Evolutionary conservation across 2,113 vertebrate species (phyloP), one percentile per base, ranked within the genome.

Genomic region (Proteles cristata): DNA sequence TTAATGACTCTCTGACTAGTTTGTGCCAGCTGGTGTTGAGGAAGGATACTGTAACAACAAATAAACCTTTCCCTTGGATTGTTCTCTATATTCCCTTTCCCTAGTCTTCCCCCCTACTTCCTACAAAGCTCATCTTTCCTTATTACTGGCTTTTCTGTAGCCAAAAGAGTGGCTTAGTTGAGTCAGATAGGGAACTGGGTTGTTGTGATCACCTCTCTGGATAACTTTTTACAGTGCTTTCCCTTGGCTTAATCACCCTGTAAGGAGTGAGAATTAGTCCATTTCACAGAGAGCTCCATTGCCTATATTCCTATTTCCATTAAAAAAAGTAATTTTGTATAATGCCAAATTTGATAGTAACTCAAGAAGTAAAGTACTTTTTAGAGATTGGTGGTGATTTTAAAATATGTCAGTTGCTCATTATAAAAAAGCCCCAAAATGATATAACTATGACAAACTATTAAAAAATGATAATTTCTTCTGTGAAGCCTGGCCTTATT

Each of bases 291-390:
- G 45, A 35, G 28, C 71, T 53, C 19, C 21, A 50, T 23, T 85
- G 35, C n/a, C 28, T 86, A 9, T 79, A 43, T 61, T 48, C 74
- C 33, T 90, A 92, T 84, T 90, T 95, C 31, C 28, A 55, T 83
- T 79, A 74, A 80, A 63, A 50, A 50, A 79, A 85, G 8, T 84
- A 61, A 86, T 85, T 69, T 15, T 92, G 15, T 92, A 74, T 58
- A 90, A 66, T 68, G 45, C 12, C 82, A 43, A 79, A 25, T 82
- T 84, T 88, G n/a, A 21, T 69, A 58, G 61, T 90, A 81, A 74
- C 11, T 90, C 31, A 63, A 91, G n/a, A 95, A 87, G 76, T 95
- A 33, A 93, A 73, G 19, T 93, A 11, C 77, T 93, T 95, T 90
- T 74, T 83, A 96, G 68, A 82, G 17, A 65, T 96, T 66, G 83